These are phyloP conservation scores for Podarcis cretensis DNA, from an alignment of 2,113 vertebrate species.

Conservation along the genomic window DNA sequence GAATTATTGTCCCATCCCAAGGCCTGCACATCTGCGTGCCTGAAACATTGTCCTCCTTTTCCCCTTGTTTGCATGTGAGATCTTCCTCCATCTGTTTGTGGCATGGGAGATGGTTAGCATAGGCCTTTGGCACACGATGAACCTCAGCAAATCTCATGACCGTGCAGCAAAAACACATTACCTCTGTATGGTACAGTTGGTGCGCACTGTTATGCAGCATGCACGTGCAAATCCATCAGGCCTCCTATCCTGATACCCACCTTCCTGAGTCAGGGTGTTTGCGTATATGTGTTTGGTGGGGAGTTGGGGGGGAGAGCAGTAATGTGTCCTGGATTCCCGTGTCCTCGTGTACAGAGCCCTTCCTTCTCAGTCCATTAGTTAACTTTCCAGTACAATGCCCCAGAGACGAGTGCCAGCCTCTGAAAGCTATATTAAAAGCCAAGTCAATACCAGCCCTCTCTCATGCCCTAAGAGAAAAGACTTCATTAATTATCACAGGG, in stretches of 20 bases:
- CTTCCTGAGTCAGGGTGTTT: neutral
- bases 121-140: neutral
- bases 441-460: slow-evolving; percentile 64
- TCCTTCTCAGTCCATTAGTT: slow-evolving; percentile 66
- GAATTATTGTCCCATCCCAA: neutral
- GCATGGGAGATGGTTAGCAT: neutral
- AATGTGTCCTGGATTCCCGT: slow-evolving; percentile 39
- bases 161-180: neutral
- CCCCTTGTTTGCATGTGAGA: no score
- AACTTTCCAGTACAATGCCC: slow-evolving; percentile 55
- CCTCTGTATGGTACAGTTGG: neutral
- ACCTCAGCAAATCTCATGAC: neutral
- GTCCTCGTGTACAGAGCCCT: slow-evolving; percentile 35
- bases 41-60: no score
- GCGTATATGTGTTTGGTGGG: neutral
- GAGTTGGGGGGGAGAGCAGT: no score
- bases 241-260: neutral
- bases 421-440: slow-evolving; percentile 73
- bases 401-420: slow-evolving; percentile 40
- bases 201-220: rapidly evolving
- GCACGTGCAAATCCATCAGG: neutral
- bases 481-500: slow-evolving; percentile 28
- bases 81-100: neutral
- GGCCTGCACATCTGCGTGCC: neutral
- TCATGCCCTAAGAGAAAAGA: slow-evolving; percentile 47